Evolutionary conservation across 2,797 vertebrate genomes (phyloP), one percentile per base, ranked within the genome.

Genomic region (Catharus ustulatus): DNA sequence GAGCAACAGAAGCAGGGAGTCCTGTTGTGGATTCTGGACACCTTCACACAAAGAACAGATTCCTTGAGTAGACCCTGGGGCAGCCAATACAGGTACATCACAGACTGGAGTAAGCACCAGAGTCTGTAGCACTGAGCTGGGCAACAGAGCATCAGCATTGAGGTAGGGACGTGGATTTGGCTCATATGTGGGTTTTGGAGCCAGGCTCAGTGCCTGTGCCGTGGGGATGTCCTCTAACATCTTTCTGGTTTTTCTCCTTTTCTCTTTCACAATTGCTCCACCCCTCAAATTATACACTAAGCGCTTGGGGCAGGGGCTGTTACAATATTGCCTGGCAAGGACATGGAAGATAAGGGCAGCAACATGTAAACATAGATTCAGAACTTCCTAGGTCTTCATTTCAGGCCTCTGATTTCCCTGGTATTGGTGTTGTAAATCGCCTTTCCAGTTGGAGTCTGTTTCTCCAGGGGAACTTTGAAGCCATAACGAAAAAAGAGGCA

Each of bases 141-240:
- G 16, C 30, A 72, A 11, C 13, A 64, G 10, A 57, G 15, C 36
- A 63, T 10, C 38, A 63, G 15, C 0, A 0, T 0, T 49, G 59
- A 62, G 24, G 6, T 2, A 62, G 7, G n/a, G 40, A 34, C 5
- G 12, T 21, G 27, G 24, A 40, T 48, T 89, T 4, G 3, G 36
- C 11, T 83, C 15, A 5, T 20, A 11, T 3, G 5, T 54, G 40
- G 13, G 13, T 22, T 82, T 85, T 66, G 72, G 49, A 91, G 26
- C 11, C 18, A 29, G 38, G 13, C 16, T 87, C 2, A 0, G 23
- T 49, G 18, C 14, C 15, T 19, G 22, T 36, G 15, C 18, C 23
- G 22, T 17, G n/a, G 12, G 5, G 9, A 40, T 26, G 1, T 45
- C 52, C 57, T 58, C 42, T 42, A 30, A 59, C 16, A 81, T 29